phyloP scores from a whole-genome alignment of 2,888 invertebrate genomes.

The Nematopogon swammerdamellus region DNA sequence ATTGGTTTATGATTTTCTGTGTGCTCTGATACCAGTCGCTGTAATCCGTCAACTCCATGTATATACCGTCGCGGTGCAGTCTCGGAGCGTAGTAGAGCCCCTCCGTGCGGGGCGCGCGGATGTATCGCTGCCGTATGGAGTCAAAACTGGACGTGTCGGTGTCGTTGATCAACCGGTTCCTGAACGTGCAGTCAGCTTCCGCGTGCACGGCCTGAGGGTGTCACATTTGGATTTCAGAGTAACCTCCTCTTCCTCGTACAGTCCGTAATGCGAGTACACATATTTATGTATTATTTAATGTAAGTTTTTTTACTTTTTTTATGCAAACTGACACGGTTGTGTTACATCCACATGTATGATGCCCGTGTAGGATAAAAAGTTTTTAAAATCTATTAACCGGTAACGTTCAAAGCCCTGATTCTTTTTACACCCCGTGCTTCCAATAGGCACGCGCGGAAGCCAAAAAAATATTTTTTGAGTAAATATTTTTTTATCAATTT shows the following conservation, averaged over 20 bases:
- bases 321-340: neutral
- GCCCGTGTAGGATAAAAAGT: no score
- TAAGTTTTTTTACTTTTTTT: neutral
- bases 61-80: constrained; percentile 30
- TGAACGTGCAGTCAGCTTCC: constrained; percentile 74
- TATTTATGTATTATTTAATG: constrained; percentile 13
- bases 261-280: no score
- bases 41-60: constrained; percentile 36
- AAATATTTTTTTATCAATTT: no score
- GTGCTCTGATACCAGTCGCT: constrained; percentile 63
- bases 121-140: constrained; percentile 52
- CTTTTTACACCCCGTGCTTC: no score
- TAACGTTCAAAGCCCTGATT: no score
- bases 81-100: constrained; percentile 25
- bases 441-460: no score
- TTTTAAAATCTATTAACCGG: no score
- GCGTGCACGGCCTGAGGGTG: constrained; percentile 62
- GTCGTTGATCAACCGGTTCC: constrained; percentile 65
- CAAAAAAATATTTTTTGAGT: no score
- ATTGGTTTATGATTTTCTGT: constrained; percentile 61
- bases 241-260: no score
- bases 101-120: constrained; percentile 24
- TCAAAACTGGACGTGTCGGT: constrained; percentile 66
- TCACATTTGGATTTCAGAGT: no score
- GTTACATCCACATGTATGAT: no score